Evolutionary conservation across 2,113 vertebrate genomes (phyloP), one percentile per base, ranked within the genome.

Genomic region (Tragulus kanchil): DNA sequence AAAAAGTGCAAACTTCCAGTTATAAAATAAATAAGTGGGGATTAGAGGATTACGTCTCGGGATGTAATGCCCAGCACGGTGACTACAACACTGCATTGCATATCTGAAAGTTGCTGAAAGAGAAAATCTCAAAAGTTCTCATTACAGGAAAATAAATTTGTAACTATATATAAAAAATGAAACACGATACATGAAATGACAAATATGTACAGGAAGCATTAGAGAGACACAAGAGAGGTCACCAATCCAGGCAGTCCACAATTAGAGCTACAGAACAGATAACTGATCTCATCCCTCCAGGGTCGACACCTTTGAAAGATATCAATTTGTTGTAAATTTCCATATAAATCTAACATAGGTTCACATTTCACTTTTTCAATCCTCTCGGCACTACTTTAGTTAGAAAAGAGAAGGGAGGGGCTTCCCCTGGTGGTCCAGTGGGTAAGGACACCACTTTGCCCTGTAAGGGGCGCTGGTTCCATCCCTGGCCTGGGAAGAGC

Each of bases 301-400:
- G 13, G n/a, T 52, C 21, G 1, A 81, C 48, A 56, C 58, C 28
- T 94, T 81, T 89, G 42, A 86, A 83, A 96, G 61, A 78, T 6
- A 50, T 15, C 52, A 58, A 28, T 50, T 59, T 85, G 71, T 36
- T 50, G 77, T 77, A 62, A 86, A 83, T 54, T 69, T 82, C 58
- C 36, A 75, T 65, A 42, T n/a, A 79, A 71, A 54, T 90, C 79
- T 93, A 89, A 89, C 16, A 78, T 79, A 73, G 10, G 19, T 58
- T 89, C 75, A 85, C 31, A 93, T 56, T 91, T 86, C 3, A 48
- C 64, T 79, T 89, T 69, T 64, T 65, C 5, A 94, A 61, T 14
- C 52, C 71, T 83, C 54, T 69, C 50, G 14, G n/a, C n/a, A n/a
- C n/a, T 75, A 26, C 25, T 95, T 94, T 94, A 81, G 23, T 93